A percentile compares a stretch with the other conserved stretches of the same genome.
These are phyloP conservation scores for Mugil cephalus DNA, from an alignment of 2,113 vertebrate genomes.

Conservation along the genomic window DNA sequence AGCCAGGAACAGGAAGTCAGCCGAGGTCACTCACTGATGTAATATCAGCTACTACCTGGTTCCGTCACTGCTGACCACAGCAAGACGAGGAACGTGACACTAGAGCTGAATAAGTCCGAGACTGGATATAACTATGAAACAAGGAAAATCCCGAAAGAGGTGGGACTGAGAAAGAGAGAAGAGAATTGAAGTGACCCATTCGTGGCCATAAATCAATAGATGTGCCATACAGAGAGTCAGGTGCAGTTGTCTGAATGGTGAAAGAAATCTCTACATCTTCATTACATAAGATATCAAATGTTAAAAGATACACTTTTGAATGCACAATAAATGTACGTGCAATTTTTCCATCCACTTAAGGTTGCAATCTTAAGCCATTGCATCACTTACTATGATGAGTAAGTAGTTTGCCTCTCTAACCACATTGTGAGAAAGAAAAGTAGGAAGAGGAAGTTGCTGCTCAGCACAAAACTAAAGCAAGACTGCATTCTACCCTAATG, in stretches of 20 bases:
- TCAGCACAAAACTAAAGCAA: background rate
- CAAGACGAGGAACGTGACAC: background rate
- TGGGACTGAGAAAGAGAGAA: background rate
- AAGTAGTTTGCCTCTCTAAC: slow-evolving; percentile 27
- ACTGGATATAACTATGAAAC: background rate
- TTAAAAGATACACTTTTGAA: background rate
- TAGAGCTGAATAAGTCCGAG: slow-evolving; percentile 4
- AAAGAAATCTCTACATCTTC: background rate
- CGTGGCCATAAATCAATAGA: too few relatives aligned
- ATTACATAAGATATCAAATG: background rate
- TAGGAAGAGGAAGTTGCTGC: slow-evolving; percentile 17
- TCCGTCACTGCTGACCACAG: slow-evolving; percentile 43
- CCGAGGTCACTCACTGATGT: slow-evolving; percentile 5
- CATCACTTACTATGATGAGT: slow-evolving; percentile 27
- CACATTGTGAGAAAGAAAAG: slow-evolving; percentile 1
- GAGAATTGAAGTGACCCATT: too few relatives aligned
- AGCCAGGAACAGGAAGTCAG: slow-evolving; percentile 25
- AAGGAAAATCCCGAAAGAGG: background rate
- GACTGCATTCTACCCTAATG: background rate
- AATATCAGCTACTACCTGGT: slow-evolving; percentile 10
- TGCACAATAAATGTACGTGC: background rate
- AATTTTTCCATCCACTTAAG: background rate
- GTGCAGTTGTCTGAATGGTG: too few relatives aligned
- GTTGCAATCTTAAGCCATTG: slow-evolving; percentile 2
- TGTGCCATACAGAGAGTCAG: too few relatives aligned